Conservation (phyloP, 1,140 invertebrate species). For the Nymphalis io region DNA sequence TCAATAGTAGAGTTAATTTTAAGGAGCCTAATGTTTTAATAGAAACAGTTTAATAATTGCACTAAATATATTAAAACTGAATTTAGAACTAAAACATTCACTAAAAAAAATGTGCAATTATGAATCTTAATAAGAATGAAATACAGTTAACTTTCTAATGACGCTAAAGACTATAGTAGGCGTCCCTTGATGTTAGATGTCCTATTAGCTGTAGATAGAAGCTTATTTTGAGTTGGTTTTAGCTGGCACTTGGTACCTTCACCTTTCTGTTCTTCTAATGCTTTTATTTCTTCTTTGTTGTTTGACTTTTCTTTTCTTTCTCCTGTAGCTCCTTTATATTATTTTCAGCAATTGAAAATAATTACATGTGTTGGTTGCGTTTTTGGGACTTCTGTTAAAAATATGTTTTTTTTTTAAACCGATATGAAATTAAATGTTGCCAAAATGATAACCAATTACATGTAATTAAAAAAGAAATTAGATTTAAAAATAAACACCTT, state of each 20-base stretch:
- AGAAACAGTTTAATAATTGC: constrained; percentile 9
- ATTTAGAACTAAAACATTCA: neutral
- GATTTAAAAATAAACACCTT: neutral
- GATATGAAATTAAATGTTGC: neutral
- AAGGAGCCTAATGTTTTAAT: constrained; percentile 4
- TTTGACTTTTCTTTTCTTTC: constrained; percentile 57
- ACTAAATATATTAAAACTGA: neutral
- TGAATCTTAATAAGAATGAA: constrained; percentile 12
- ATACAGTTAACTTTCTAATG: constrained; percentile 3
- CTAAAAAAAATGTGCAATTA: constrained; percentile 25
- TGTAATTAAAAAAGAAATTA: neutral
- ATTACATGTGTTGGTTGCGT: constrained; percentile 11
- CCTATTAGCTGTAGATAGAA: constrained; percentile 70
- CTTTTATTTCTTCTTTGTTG: constrained; percentile 61
- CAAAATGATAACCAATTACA: neutral
- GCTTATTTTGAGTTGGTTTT: constrained; percentile 72
- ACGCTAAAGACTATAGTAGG: constrained; percentile 5
- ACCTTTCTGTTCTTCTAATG: constrained; percentile 64
- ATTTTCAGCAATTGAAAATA: constrained; percentile 12
- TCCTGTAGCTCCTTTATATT: constrained; percentile 60
- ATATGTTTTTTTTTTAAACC: too few species aligned
- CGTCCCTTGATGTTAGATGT: constrained; percentile 63
- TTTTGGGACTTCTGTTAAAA: neutral
- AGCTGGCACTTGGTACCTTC: constrained; percentile 76
- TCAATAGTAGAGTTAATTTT: constrained; percentile 19